Percentiles rank a stretch among this genome's conserved stretches.
phyloP scores from a whole-genome alignment of 2,797 vertebrate genomes.

The Neostethus bicornis region DNA sequence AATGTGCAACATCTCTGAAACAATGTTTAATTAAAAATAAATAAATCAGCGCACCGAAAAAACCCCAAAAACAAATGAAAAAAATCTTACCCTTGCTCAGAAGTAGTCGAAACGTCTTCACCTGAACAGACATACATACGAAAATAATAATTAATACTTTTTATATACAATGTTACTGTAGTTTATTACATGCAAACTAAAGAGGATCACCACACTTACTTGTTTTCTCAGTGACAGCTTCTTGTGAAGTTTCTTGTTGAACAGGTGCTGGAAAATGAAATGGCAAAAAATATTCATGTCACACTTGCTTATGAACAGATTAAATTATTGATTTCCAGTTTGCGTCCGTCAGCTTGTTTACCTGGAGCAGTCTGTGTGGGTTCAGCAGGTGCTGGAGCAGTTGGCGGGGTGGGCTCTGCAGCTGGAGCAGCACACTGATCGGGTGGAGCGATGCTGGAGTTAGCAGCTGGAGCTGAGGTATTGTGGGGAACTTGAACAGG shows the following conservation, averaged over 20 bases:
- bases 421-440: constrained; percentile 51
- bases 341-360: constrained; percentile 39
- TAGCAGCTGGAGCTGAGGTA: constrained; percentile 52
- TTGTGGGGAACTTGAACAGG: constrained; percentile 53
- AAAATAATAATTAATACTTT: background rate
- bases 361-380: constrained; percentile 64
- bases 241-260: constrained; percentile 68
- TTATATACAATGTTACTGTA: background rate
- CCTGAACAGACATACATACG: constrained; percentile 57
- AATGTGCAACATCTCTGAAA: constrained; percentile 34
- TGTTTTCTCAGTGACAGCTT: constrained; percentile 71
- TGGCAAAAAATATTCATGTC: background rate
- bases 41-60: constrained; percentile 10
- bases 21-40: constrained; percentile 8
- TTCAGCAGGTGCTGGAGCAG: constrained; percentile 47
- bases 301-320: background rate
- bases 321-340: background rate
- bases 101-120: constrained; percentile 69
- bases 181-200: background rate
- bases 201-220: constrained; percentile 57
- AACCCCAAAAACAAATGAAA: constrained; percentile 11
- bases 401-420: constrained; percentile 44
- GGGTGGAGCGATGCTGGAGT: constrained; percentile 33
- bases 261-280: constrained; percentile 50
- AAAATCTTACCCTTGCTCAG: constrained; percentile 82